Evolutionary conservation across 2,797 vertebrate genomes (phyloP), one percentile per base, ranked within the genome.

Genomic region (Microchirus variegatus): DNA sequence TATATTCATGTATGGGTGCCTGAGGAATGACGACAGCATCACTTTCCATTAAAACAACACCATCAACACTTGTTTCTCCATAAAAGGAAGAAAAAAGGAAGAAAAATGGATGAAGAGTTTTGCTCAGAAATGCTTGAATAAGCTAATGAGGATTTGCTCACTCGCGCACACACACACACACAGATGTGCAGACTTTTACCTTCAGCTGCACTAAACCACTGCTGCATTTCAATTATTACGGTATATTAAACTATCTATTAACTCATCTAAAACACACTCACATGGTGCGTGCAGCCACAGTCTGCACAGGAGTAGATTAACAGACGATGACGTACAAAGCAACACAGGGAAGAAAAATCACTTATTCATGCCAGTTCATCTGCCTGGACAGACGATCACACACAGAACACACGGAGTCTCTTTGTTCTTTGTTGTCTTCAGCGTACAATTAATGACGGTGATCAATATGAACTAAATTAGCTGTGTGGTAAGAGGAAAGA

Each of bases 71-170:
- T 61, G 50, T 70, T 59, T 73, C 14, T 36, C 59, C 63, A 57
- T 59, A 67, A 71, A 75, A 67, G 61, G 55, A 53, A 69, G 22
- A 67, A 59, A 67, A 71, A 75, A 67, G 61, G 55, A 53, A 69
- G 22, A 67, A 59, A 10, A n/a, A 31, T 31, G 11, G 44, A 52
- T 5, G 19, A 62, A 3, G 22, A 17, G 48, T 13, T 31, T 10
- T 40, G n/a, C 47, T 14, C 38, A 40, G 61, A 65, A 65, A 59
- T 49, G 57, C 40, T 68, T 9, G 40, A 60, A 37, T 8, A 43
- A 47, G 26, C 41, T 42, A 42, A 49, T 4, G 4, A 58, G 31
- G 44, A 71, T 59, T 62, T n/a, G 9, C 13, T 31, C 17, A 19
- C 31, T 22, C 15, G 16, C 44, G n/a, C 18, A 17, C 19, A 53